A percentile compares a stretch with the other conserved stretches of the same genome.
Conservation (phyloP, 1,140 invertebrate species). For the Euglossa dilemma region DNA sequence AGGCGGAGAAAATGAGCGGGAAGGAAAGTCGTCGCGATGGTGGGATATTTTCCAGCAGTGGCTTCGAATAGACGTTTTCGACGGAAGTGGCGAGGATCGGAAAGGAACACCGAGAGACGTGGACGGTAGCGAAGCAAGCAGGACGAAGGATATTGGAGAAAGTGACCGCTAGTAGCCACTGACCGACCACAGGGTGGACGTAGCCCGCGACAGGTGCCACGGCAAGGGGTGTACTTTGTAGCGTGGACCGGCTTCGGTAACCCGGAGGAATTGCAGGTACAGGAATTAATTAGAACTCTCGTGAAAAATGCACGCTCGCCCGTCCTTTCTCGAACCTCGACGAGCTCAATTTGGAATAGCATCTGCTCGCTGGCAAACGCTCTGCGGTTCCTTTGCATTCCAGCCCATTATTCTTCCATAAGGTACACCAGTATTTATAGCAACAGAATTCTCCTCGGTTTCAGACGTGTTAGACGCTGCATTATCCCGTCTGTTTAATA, state of each 20-base stretch:
- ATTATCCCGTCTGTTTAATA: too few relatives aligned
- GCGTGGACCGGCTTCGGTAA: not conserved
- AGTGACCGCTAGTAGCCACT: not conserved
- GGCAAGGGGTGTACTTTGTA: not conserved
- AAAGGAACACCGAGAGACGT: not conserved
- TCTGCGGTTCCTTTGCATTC: too few relatives aligned
- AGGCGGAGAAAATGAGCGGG: not conserved
- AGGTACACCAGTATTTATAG: too few relatives aligned
- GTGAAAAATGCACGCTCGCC: not conserved
- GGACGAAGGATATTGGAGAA: not conserved
- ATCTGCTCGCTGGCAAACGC: not conserved
- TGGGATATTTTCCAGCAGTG: not conserved
- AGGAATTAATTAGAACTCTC: not conserved
- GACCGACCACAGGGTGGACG: not conserved
- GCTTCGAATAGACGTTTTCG: not conserved
- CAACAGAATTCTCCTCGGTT: too few relatives aligned
- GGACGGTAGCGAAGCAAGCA: not conserved
- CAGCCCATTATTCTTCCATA: too few relatives aligned
- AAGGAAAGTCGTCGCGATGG: not conserved
- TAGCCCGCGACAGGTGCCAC: not conserved
- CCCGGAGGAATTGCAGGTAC: not conserved
- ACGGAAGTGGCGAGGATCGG: not conserved
- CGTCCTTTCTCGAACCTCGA: not conserved
- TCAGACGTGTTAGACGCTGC: too few relatives aligned
- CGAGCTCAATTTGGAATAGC: not conserved